These are phyloP conservation scores for Sminthopsis crassicaudata DNA, from an alignment of 2,113 vertebrate genomes.

Conservation along the genomic window DNA sequence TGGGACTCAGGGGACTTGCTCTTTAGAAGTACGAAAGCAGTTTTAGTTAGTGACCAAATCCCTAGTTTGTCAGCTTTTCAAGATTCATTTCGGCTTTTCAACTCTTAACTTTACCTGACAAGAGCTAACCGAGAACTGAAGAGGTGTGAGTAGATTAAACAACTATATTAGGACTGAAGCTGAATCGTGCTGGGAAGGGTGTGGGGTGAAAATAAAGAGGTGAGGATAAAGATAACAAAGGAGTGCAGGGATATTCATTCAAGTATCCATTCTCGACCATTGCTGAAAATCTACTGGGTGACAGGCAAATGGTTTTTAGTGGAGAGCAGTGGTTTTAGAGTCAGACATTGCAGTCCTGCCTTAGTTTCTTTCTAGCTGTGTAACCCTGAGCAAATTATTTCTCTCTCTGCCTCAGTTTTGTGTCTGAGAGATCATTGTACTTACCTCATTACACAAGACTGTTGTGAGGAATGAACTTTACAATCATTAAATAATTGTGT, in stretches of 20 bases:
- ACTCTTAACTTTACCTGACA: background rate
- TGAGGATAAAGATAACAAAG: background rate
- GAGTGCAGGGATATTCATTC: background rate
- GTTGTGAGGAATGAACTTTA: background rate
- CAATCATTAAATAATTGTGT: background rate
- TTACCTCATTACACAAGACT: background rate
- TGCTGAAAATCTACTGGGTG: background rate
- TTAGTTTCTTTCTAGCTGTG: background rate
- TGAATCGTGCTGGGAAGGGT: background rate
- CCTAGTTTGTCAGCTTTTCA: background rate
- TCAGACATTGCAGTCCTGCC: background rate
- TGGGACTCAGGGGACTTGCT: background rate
- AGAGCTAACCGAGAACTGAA: background rate
- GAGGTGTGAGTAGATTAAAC: background rate
- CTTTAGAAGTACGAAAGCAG: background rate
- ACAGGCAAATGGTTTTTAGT: background rate
- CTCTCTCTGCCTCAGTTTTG: background rate
- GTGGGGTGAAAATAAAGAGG: background rate
- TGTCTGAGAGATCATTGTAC: background rate
- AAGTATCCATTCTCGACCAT: background rate
- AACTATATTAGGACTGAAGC: background rate
- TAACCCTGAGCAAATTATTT: background rate
- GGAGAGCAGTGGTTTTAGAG: background rate
- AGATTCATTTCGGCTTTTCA: background rate
- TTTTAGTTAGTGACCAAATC: background rate